Base-by-base conservation (phyloP, 2,113 vertebrate species). In the Rhea americana region DNA sequence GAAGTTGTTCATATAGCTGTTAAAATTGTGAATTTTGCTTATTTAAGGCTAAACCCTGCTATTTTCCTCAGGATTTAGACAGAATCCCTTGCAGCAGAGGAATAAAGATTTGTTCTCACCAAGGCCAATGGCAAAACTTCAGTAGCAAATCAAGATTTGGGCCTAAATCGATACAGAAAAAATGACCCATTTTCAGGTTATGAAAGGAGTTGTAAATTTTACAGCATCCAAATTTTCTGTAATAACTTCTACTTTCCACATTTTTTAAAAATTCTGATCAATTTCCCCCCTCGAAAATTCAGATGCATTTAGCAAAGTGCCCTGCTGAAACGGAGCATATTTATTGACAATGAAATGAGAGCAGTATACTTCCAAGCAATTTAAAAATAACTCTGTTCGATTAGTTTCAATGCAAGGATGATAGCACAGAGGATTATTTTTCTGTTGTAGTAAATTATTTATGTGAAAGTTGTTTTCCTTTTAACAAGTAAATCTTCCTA, bases 291-390 rank as follows among this genome's bases (percentile, higher is more conserved):
- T 67, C 76, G 74, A 94, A 95, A 95, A 94, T 77, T 91, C 81
- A 78, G 84, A 89, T 82, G 77, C 77, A 87, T 96, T 96, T 96
- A 96, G 96, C 28, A 71, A 92, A 94, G 55, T 30, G 11, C 78
- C 93, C 92, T 92, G 96, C 95, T 96, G 96, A 97, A 97, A 96
- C 3, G 1, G 77, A 96, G 68, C 53, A 6, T 89, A 96, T 96
- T 94, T 97, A 97, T 96, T 93, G 97, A 97, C 92, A 96, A 95
- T 93, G 90, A 97, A 97, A 97, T 0, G 82, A 97, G 94, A 97
- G 89, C 93, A 91, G 41, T 89, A 93, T 88, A 78, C 76, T 98
- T 97, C 88, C 96, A 96, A 96, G 92, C 95, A 94, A 96, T 97
- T 97, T 97, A 95, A 96, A 96, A 97, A 97, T 94, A 96, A 96